phyloP scores from a whole-genome alignment of 2,113 vertebrate species.

The Archilochus colubris region DNA sequence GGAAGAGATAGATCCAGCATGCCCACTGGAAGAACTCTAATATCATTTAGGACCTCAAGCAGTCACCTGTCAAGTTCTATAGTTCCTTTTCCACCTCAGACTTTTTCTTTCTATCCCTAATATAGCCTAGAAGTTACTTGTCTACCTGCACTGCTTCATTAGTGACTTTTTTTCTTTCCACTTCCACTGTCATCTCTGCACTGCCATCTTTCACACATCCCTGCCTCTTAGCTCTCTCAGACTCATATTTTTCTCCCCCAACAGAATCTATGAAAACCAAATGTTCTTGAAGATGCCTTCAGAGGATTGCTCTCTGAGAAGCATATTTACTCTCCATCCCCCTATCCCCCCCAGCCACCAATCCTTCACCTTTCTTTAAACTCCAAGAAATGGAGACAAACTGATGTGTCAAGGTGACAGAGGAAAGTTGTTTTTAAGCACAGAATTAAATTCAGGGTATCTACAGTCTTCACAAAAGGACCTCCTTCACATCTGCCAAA shows the following conservation, averaged over 20 bases:
- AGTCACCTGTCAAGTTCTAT: neutral
- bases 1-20: constrained; percentile 18
- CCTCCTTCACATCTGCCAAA: neutral
- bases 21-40: constrained; percentile 1
- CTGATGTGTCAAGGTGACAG: neutral
- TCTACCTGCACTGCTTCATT: neutral
- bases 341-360: neutral
- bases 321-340: neutral
- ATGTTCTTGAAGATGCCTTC: neutral
- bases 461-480: neutral
- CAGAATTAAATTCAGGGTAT: neutral
- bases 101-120: neutral
- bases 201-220: neutral
- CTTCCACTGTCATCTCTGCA: neutral
- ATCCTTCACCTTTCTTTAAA: neutral
- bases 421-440: neutral
- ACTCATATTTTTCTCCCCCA: neutral
- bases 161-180: neutral
- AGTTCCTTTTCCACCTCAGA: neutral
- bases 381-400: neutral
- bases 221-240: neutral
- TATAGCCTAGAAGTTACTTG: neutral
- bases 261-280: neutral
- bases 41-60: constrained; percentile 28
- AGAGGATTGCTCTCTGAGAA: neutral